phyloP scores from a whole-genome alignment of 2,797 vertebrate genomes.

The Cetoscarus ocellatus region DNA sequence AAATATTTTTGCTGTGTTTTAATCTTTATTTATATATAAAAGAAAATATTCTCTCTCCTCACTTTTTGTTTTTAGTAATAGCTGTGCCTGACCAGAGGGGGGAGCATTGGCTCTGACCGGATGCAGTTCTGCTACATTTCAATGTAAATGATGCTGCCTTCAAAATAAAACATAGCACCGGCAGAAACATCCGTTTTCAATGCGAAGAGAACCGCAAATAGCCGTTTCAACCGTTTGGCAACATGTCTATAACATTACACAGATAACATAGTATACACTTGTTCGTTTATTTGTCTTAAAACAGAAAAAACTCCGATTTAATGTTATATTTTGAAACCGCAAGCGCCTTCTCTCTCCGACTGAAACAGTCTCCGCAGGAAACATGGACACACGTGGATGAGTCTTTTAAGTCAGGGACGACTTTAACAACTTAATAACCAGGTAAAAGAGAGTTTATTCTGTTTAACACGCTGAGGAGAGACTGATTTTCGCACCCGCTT shows the following conservation, averaged over 20 bases:
- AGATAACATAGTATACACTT: accelerated
- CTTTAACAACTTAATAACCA: not conserved
- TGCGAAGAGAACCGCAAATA: no score
- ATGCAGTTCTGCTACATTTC: no score
- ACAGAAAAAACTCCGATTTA: accelerated
- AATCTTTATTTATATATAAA: no score
- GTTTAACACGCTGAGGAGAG: not conserved
- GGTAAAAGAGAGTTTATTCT: not conserved
- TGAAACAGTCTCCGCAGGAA: no score
- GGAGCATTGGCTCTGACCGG: no score
- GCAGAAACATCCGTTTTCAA: not conserved
- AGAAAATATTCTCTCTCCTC: no score
- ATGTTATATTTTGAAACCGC: conserved; percentile 37
- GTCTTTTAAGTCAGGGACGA: not conserved
- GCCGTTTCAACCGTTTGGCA: accelerated
- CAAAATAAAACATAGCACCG: no score
- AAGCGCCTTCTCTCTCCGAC: not conserved
- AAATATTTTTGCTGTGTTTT: no score
- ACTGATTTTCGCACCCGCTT: no score
- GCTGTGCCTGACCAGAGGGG: no score
- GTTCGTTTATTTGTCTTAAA: not conserved
- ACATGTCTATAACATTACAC: accelerated
- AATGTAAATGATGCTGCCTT: no score
- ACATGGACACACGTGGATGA: conserved; percentile 30
- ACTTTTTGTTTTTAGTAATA: no score